These are phyloP conservation scores for Crotalus horridus DNA, from an alignment of 2,113 vertebrate genomes.

Conservation along the genomic window DNA sequence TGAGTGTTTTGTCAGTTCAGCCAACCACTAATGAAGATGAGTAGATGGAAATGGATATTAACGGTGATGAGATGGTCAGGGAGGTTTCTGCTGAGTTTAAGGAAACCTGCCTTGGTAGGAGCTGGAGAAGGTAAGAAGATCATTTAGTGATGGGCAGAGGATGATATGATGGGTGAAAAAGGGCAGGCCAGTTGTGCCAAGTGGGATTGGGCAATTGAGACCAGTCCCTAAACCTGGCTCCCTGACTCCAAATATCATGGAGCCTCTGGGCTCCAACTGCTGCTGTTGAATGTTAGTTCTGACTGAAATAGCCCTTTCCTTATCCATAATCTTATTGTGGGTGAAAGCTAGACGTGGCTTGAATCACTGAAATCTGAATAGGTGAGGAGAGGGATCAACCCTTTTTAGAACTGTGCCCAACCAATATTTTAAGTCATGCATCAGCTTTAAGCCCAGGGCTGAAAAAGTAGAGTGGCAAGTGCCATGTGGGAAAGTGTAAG, in stretches of 20 bases:
- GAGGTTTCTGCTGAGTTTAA: background rate
- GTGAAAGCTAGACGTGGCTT: background rate
- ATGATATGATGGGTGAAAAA: background rate
- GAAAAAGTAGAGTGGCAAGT: background rate
- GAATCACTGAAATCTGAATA: background rate
- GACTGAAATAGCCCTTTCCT: background rate
- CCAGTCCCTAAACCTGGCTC: background rate
- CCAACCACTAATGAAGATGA: background rate
- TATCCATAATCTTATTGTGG: background rate
- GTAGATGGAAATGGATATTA: background rate
- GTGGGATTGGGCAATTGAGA: background rate
- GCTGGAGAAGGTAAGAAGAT: background rate
- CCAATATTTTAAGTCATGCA: background rate
- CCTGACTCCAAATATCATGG: background rate
- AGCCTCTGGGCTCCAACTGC: background rate
- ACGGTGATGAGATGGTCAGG: background rate
- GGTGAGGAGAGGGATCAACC: background rate
- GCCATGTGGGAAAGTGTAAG: background rate
- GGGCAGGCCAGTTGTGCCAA: background rate
- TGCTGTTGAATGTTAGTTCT: background rate
- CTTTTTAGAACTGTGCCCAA: background rate
- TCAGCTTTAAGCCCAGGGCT: background rate
- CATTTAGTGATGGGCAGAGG: background rate
- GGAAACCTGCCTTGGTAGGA: background rate
- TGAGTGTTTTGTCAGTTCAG: background rate